phyloP scores from a whole-genome alignment of 2,797 vertebrate genomes.

The Acomys russatus region DNA sequence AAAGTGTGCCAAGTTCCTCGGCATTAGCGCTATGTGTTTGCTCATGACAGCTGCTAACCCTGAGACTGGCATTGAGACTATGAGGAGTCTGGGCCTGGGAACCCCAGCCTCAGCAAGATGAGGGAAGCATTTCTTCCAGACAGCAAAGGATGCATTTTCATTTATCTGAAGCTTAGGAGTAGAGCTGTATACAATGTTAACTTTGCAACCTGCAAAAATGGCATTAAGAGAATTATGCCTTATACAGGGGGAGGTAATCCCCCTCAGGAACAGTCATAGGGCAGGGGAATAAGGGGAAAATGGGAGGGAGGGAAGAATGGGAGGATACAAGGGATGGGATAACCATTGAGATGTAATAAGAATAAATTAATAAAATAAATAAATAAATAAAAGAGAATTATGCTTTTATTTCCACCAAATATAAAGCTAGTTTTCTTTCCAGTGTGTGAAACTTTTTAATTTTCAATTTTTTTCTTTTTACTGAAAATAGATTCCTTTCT shows the following conservation, averaged over 20 bases:
- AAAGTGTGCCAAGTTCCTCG: conserved; percentile 75
- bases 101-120: conserved; percentile 61
- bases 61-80: conserved; percentile 65
- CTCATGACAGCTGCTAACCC: conserved; percentile 81
- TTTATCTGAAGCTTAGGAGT: conserved; percentile 50
- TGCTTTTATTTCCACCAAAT: neutral
- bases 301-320: too few species aligned
- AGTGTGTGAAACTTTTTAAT: neutral
- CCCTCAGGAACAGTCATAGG: too few species aligned
- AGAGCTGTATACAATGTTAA: neutral
- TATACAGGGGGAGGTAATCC: too few species aligned
- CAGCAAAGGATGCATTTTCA: conserved; percentile 70
- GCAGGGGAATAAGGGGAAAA: too few species aligned
- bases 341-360: too few species aligned
- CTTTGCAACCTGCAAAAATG: conserved; percentile 16
- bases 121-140: conserved; percentile 82
- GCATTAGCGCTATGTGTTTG: conserved; percentile 67
- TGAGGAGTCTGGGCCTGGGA: conserved; percentile 53
- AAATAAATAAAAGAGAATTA: conserved; percentile 14
- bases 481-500: neutral
- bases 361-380: too few species aligned
- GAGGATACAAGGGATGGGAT: too few species aligned
- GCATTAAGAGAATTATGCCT: neutral
- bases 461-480: neutral
- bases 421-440: neutral